Evolutionary conservation across 1,140 invertebrate species (phyloP), one percentile per base, ranked within the genome.

Genomic region (Plodia interpunctella): DNA sequence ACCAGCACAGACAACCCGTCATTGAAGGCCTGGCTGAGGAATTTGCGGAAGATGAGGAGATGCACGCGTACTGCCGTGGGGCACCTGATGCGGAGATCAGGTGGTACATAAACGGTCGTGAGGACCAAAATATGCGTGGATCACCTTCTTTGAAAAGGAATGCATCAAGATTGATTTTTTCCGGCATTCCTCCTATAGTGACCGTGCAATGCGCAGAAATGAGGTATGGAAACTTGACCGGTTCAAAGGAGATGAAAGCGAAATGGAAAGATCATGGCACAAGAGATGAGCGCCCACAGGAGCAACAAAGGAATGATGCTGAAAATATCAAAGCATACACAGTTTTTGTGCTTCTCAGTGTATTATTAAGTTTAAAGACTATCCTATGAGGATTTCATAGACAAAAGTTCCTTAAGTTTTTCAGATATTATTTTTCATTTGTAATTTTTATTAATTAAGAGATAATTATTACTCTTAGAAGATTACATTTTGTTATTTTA

Each of bases 131-230:
- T 15, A 59, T 80, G 53, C 64, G 77, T 20, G 83, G 82, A 13
- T 77, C 73, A 1, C 30, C 62, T 3, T 65, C 66, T 0, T 76
- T 84, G 8, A 83, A 73, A 20, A 68, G 65, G 49, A 77, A 65
- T 8, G 82, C 78, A 60, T 76, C 75, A 0, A 72, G 82, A 9
- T 62, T 79, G 3, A 59, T 78, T 0, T 88, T 81, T 57, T 49
- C 72, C 0, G 85, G 85, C 17, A 60, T 81, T n/a, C 83, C 82
- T 5, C 80, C 80, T 2, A 74, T 63, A 21, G 74, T 89, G 18
- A 81, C 78, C 9, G 72, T 89, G 28, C 87, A 89, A 57, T 89
- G 87, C 59, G 84, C 82, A 0, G 87, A 89, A 57, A 80, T 80
- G 30, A 69, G 69, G 50, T 72, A 75, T 35, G 87, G 80, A 15